These are phyloP conservation scores for Drosophila orena DNA, from an alignment of 1,140 invertebrate genomes.

Conservation along the genomic window DNA sequence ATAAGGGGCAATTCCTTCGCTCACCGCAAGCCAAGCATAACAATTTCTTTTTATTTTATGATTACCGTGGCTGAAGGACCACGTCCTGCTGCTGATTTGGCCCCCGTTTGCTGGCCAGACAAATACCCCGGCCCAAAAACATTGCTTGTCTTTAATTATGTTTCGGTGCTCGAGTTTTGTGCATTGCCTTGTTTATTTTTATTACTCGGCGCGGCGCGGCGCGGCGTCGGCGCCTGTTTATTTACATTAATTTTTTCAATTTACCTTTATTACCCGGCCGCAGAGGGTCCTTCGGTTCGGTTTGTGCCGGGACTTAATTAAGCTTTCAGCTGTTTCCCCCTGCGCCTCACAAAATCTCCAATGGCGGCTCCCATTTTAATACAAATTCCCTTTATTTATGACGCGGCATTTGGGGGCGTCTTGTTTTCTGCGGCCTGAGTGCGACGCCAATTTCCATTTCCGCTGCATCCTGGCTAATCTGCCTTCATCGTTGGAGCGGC, in stretches of 20 bases:
- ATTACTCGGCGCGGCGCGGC: slow-evolving; percentile 53
- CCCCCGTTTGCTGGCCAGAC: background rate
- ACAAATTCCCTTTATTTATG: slow-evolving; percentile 48
- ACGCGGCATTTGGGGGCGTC: background rate
- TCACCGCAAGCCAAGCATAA: slow-evolving; percentile 48
- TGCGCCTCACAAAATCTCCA: slow-evolving; percentile 1
- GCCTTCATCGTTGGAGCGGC: background rate
- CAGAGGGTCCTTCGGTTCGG: slow-evolving; percentile 12
- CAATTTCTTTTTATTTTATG: slow-evolving; percentile 61
- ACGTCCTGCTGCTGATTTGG: background rate
- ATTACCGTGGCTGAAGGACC: slow-evolving; percentile 16
- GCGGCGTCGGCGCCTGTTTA: slow-evolving; percentile 50
- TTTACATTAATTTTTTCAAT: slow-evolving; percentile 79
- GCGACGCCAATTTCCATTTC: slow-evolving; percentile 50
- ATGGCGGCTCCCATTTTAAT: slow-evolving; percentile 31
- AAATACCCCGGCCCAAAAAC: slow-evolving; percentile 15
- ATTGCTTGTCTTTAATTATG: slow-evolving; percentile 71
- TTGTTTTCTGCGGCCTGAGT: slow-evolving; percentile 28
- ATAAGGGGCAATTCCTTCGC: background rate
- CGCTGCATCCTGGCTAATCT: slow-evolving; percentile 55
- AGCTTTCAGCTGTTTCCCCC: slow-evolving; percentile 46
- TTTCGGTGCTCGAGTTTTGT: slow-evolving; percentile 68
- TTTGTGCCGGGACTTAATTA: slow-evolving; percentile 60
- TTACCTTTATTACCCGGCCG: slow-evolving; percentile 69
- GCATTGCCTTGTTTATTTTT: slow-evolving; percentile 81